A percentile compares a stretch with the other conserved stretches of the same genome.
These are phyloP conservation scores for Orthosia cruda DNA, from an alignment of 2,888 invertebrate genomes.

Conservation along the genomic window DNA sequence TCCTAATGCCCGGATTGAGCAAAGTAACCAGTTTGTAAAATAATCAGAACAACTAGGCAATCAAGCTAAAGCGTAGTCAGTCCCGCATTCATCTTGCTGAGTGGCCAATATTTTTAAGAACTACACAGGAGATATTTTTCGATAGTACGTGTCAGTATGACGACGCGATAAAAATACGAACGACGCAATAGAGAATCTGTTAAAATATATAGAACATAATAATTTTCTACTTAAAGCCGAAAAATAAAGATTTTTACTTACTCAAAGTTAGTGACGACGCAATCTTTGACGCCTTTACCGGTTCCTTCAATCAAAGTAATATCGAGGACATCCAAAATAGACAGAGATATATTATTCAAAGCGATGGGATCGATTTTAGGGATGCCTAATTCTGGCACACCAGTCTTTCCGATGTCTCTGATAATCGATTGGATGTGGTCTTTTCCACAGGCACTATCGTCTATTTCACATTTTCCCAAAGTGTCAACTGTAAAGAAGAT, in stretches of 20 bases:
- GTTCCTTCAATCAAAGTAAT: slow-evolving; percentile 74
- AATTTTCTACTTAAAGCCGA: too few relatives aligned
- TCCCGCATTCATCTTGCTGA: too few relatives aligned
- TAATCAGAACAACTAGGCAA: too few relatives aligned
- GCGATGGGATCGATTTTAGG: slow-evolving; percentile 75
- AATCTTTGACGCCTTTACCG: slow-evolving; percentile 73
- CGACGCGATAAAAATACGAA: too few relatives aligned
- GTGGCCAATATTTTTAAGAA: too few relatives aligned
- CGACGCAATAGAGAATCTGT: too few relatives aligned
- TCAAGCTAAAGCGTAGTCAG: too few relatives aligned
- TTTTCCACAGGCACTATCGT: slow-evolving; percentile 71
- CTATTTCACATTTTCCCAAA: slow-evolving; percentile 71
- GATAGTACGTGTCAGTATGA: too few relatives aligned
- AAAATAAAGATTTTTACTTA: slow-evolving; percentile 48
- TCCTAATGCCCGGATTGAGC: too few relatives aligned
- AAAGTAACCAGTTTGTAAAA: too few relatives aligned
- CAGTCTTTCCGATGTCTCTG: slow-evolving; percentile 64
- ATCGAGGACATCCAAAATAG: slow-evolving; percentile 68
- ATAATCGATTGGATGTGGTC: slow-evolving; percentile 64
- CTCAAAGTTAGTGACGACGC: slow-evolving; percentile 61
- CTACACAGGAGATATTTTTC: too few relatives aligned
- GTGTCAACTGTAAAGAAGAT: slow-evolving; percentile 56
- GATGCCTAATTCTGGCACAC: slow-evolving; percentile 73
- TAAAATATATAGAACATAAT: too few relatives aligned
- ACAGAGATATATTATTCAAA: slow-evolving; percentile 65